Base-by-base conservation (phyloP, 2,797 vertebrate species). In the Falco berigora region DNA sequence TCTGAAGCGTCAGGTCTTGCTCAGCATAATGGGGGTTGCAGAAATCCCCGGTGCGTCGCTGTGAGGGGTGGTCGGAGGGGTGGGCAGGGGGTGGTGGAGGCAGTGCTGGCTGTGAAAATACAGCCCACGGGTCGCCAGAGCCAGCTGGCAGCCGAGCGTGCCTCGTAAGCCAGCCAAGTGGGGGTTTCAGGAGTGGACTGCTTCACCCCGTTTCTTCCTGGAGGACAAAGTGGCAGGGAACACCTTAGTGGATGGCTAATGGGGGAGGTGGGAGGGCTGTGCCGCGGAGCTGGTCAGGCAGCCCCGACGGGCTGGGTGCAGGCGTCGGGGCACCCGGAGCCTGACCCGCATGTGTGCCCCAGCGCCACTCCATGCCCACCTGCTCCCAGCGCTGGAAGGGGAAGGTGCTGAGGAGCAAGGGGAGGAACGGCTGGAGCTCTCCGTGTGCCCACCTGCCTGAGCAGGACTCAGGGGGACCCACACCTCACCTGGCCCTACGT, bases 381-480 rank as follows among this genome's bases (percentile, higher is more conserved):
- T 22, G 69, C 38, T 25, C 12, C 82, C 7, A 0, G 20, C 0
- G 14, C 66, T 73, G 81, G 4, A 30, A 74, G 11, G 47, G 28
- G 20, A 72, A 17, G 17, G 21, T 34, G 59, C 83, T 50, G 80
- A 73, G 50, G 9, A 64, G 28, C 10, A 0, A 56, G 21, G 11
- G 24, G 40, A 72, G 16, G 50, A 25, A 73, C 0, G 10, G 30
- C 21, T 27, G 56, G 52, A 71, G 67, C 17, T 3, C 13, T 32
- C 32, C 44, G 0, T n/a, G 71, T 32, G 50, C 86, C 88, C 88
- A 50, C 61, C 78, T n/a, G 27, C 49, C 36, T 1, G 2, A 36
- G 40, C 0, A 3, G 47, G 42, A 27, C 44, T 16, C 2, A 0
- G 53, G 42, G 76, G 8, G 5, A 40, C 40, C 8, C 5, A 1